Percentiles rank a stretch among this genome's conserved stretches.
These are phyloP conservation scores for Trichoplusia ni DNA, from an alignment of 1,140 invertebrate genomes.

Conservation along the genomic window DNA sequence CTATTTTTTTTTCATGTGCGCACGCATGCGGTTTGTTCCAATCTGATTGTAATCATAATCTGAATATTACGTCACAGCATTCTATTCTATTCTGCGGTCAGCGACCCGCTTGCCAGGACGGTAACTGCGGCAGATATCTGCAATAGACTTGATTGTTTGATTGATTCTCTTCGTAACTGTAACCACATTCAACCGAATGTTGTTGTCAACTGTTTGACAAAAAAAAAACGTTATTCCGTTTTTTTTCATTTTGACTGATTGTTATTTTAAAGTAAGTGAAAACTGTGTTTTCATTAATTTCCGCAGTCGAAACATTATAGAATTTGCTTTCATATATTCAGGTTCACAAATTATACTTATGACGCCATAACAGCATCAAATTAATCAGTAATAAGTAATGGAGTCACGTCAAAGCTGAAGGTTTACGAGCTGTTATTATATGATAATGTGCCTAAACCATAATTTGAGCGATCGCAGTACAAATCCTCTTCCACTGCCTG, in stretches of 20 bases:
- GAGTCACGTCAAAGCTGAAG: too few species aligned
- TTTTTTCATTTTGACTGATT: too few species aligned
- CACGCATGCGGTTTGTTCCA: too few species aligned
- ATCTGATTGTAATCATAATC: not conserved
- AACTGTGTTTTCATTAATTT: too few species aligned
- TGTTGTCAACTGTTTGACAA: too few species aligned
- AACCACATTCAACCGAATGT: not conserved
- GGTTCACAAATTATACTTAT: too few species aligned
- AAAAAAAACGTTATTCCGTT: not conserved
- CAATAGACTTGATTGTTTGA: conserved; percentile 17
- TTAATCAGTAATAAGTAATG: too few species aligned
- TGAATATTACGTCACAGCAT: not conserved
- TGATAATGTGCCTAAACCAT: not conserved
- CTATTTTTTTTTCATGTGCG: too few species aligned
- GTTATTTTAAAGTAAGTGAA: too few species aligned
- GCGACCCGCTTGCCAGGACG: not conserved
- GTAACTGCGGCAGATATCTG: not conserved
- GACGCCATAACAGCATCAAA: too few species aligned
- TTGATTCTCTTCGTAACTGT: not conserved
- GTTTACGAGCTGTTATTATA: not conserved
- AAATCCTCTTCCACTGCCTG: not conserved
- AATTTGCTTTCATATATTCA: too few species aligned
- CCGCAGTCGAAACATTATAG: too few species aligned
- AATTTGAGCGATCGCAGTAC: not conserved
- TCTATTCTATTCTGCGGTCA: conserved; percentile 11